Evolutionary conservation across 1,140 invertebrate genomes (phyloP), one percentile per base, ranked within the genome.

Genomic region (Tetranychus cinnabarinus): DNA sequence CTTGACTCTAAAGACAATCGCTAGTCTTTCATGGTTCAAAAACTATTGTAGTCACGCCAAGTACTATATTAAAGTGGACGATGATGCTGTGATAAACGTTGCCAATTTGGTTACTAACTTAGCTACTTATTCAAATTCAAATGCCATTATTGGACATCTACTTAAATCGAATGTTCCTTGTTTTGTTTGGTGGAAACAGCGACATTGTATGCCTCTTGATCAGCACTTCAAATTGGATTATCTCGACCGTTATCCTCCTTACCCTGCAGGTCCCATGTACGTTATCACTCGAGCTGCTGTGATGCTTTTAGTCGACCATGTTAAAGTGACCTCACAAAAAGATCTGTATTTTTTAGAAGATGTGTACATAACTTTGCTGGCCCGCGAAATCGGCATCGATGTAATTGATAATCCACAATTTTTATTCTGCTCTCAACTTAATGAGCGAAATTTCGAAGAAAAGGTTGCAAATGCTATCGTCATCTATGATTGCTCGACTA

Each of bases 1-100:
- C 37, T 45, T 66, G 6, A 66, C 67, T 2, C 42, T 60, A 13
- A 66, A 65, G 58, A 61, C 58, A 34, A 47, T 68, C 15, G 58
- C 64, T 33, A 61, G 61, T 64, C 56, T 68, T 3, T 58, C 61
- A 37, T 68, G 65, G 63, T 65, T 72, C 1, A 35, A 47, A 33
- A 48, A 34, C 33, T 45, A 64, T 33, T 68, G 66, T 42, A 23
- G 61, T n/a, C 45, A 56, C 12, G 61, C 59, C 8, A 52, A 61
- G 15, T 68, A 60, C 50, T 55, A 68, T 15, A 59, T 68, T 34
- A 68, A 68, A 62, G 59, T 50, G 13, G 61, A 62, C 42, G 61
- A 62, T 58, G 61, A 62, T 42, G 55, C 56, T 3, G 15, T 62
- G n/a, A 34, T 62, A 15, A 62, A 62, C 42, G 47, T 45, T 1